Base-by-base conservation (phyloP, 2,113 vertebrate genomes). In the Gymnogyps californianus region DNA sequence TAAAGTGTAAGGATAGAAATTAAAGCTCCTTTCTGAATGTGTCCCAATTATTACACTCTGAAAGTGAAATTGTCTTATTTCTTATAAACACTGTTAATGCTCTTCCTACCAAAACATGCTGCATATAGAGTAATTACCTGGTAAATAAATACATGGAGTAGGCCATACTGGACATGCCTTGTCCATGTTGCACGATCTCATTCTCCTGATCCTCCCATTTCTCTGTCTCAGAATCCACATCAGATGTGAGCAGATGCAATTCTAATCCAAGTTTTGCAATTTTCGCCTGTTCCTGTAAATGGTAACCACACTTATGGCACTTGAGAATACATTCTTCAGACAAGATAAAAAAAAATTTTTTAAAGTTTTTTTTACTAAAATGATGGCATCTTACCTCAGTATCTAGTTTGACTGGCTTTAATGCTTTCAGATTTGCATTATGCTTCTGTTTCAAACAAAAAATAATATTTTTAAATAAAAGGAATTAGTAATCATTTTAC, bases 61-160 rank as follows among this genome's bases (percentile, higher is more conserved):
- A 86, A 94, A 91, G 74, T 47, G 2, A 80, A 74, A 32, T 10
- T 42, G 9, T 46, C 10, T 77, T 46, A 18, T 89, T 90, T 84
- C 42, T 74, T 64, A 47, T 15, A 9, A 88, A 52, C 6, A 29
- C 34, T 74, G 25, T 62, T 74, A 87, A 47, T 69, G 16, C 38
- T 65, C 5, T 80, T 9, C 46, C 49, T 59, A 65, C 15, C 49
- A 52, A 79, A 72, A 72, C 38, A 11, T 20, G 25, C 24, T 19
- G 8, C 1, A 3, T 34, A 18, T 28, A 66, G 12, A 49, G n/a
- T 67, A 79, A 81, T 98, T 98, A 99, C 99, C 99, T 99, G 97
- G 99, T 99, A 96, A 99, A 99, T 95, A 99, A 98, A 96, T 99
- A 99, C 95, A 99, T 99, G 90, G 98, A 99, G 96, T 99, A 99